Conservation (phyloP, 2,113 vertebrate species). For the Zootoca vivipara region DNA sequence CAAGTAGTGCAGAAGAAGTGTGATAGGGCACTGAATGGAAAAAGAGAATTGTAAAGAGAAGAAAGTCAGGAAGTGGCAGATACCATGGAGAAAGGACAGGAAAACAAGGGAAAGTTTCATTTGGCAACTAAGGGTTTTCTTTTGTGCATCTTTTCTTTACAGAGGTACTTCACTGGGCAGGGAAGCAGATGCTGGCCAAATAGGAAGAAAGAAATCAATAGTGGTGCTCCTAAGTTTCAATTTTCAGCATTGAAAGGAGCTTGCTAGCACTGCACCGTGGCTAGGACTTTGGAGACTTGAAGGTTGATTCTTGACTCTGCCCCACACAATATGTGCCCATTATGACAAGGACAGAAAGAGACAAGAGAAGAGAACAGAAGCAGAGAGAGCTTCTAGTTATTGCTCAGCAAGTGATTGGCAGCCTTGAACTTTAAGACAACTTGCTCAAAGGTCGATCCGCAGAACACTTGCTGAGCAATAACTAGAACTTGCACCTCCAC, state of each 20-base stretch:
- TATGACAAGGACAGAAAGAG: background rate
- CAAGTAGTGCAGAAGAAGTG: background rate
- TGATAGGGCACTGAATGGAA: background rate
- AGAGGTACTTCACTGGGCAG: background rate
- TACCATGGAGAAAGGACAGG: background rate
- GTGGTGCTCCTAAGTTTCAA: background rate
- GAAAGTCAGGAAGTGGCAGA: background rate
- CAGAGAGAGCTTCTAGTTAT: background rate
- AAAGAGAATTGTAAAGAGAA: background rate
- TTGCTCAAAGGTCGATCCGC: background rate
- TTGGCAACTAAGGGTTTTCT: background rate
- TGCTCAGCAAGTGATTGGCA: background rate
- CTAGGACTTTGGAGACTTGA: background rate
- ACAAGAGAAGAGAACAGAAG: background rate
- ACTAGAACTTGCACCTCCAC: background rate
- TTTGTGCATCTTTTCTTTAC: background rate
- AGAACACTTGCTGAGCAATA: constrained; percentile 9
- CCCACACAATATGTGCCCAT: background rate
- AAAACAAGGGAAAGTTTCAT: background rate
- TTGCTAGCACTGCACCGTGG: background rate
- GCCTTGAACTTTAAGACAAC: constrained; percentile 4
- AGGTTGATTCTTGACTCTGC: background rate
- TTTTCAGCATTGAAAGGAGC: background rate
- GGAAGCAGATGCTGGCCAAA: background rate
- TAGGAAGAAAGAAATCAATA: background rate